phyloP scores from a whole-genome alignment of 2,113 vertebrate genomes.

The Erpornis zantholeuca region DNA sequence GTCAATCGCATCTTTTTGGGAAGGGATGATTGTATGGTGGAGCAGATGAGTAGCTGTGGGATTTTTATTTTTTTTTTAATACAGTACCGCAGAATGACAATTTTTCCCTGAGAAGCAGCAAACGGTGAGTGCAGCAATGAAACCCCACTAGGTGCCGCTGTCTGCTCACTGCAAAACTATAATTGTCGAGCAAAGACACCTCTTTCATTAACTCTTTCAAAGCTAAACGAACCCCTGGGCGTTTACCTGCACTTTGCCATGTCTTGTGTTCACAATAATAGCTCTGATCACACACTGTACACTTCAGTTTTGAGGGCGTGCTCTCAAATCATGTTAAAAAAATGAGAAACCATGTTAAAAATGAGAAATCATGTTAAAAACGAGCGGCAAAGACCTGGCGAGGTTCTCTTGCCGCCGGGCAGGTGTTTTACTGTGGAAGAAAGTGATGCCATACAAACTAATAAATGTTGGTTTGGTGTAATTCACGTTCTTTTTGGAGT shows the following conservation, averaged over 20 bases:
- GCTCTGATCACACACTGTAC: neutral
- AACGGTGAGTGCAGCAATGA: neutral
- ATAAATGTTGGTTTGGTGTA: neutral
- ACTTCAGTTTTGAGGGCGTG: neutral
- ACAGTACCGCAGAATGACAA: fast-evolving
- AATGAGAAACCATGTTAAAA: neutral
- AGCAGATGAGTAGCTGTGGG: neutral
- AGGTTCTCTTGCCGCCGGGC: neutral
- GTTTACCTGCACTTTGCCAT: neutral
- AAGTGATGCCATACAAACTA: neutral
- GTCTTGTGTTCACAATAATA: neutral
- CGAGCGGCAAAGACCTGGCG: neutral
- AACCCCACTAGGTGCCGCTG: slow-evolving; percentile 70
- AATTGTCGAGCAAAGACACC: neutral
- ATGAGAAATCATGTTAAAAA: no score
- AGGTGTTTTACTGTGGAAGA: neutral
- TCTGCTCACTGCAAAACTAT: neutral
- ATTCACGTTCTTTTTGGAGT: neutral
- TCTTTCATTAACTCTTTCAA: neutral
- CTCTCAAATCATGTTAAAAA: neutral
- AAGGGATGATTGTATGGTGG: fast-evolving
- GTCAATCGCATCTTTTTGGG: neutral
- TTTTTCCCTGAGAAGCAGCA: neutral
- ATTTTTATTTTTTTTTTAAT: neutral
- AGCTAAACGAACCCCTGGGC: neutral